phyloP scores from a whole-genome alignment of 2,888 invertebrate species.

The Sepiola atlantica region DNA sequence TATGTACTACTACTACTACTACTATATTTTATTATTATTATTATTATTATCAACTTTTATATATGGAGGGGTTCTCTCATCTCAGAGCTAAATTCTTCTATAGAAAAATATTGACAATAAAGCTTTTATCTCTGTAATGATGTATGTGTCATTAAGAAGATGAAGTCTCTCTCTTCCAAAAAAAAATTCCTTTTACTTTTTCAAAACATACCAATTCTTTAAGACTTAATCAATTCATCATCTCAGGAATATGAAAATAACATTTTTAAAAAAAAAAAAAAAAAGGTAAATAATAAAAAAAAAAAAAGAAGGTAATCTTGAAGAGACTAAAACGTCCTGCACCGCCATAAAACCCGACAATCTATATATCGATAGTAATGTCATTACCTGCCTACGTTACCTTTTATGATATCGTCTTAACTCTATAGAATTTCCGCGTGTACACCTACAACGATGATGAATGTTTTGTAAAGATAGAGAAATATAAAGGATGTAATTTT shows the following conservation, averaged over 20 bases:
- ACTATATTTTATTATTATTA: background rate
- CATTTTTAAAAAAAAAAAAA: background rate
- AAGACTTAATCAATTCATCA: background rate
- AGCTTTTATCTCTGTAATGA: background rate
- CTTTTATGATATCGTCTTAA: no score
- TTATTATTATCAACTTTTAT: background rate
- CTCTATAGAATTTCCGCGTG: no score
- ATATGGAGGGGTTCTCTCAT: background rate
- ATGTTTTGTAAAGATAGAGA: no score
- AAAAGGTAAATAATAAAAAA: background rate
- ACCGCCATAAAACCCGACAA: background rate
- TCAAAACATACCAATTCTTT: background rate
- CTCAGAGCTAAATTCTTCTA: background rate
- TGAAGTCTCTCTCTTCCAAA: background rate
- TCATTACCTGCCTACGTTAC: no score
- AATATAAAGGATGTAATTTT: no score
- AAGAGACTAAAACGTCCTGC: background rate
- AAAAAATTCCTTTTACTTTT: background rate
- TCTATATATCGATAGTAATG: background rate
- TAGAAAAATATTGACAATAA: background rate
- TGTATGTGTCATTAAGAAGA: background rate
- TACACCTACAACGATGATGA: no score
- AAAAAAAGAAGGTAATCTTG: background rate
- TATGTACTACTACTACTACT: background rate
- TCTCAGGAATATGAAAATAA: background rate